Conservation (phyloP, 2,888 invertebrate species). For the Neoaliturus tenellus region DNA sequence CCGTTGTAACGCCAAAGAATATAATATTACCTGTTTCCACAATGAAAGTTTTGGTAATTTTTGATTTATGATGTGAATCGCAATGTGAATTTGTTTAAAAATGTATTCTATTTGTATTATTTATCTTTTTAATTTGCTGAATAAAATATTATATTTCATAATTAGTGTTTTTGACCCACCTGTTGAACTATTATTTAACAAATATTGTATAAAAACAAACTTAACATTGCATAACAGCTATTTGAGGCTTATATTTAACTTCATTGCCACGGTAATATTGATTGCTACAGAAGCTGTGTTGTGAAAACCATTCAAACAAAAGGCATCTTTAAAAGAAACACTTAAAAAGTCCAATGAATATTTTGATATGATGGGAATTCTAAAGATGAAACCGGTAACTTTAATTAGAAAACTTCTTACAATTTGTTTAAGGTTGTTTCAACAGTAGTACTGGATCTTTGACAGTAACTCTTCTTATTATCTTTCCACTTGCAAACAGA, state of each 20-base stretch:
- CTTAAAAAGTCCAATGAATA: too few relatives aligned
- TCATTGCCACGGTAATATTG: not conserved
- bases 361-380: not conserved
- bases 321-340: not conserved
- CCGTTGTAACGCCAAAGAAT: conserved; percentile 3
- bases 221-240: too few relatives aligned
- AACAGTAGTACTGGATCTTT: too few relatives aligned
- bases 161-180: not conserved
- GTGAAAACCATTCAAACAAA: not conserved
- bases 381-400: not conserved
- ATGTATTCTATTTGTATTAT: not conserved
- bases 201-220: too few relatives aligned
- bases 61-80: not conserved
- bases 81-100: not conserved
- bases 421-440: not conserved
- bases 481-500: too few relatives aligned
- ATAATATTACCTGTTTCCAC: not conserved
- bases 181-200: too few relatives aligned
- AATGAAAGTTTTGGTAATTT: not conserved
- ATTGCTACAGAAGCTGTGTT: not conserved
- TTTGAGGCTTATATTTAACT: not conserved
- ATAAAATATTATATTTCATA: conserved; percentile 41
- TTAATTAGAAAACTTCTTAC: not conserved
- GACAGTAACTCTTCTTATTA: too few relatives aligned
- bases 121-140: not conserved